Evolutionary conservation across 2,113 vertebrate genomes (phyloP).

Genomic region (Lepidothrix coronata): DNA sequence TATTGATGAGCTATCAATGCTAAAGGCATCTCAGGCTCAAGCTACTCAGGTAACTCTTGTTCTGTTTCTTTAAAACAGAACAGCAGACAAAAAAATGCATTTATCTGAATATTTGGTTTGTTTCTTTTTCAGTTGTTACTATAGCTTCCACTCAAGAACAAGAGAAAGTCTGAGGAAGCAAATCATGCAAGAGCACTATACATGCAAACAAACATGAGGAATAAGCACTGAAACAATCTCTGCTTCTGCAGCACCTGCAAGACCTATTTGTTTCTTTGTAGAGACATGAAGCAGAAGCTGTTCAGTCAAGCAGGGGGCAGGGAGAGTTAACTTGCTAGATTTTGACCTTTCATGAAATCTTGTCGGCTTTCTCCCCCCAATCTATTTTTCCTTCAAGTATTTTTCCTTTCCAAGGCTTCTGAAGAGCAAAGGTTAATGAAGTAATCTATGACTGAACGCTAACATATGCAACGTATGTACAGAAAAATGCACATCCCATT

Average conservation of each 20-base stretch:
- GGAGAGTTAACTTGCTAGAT: neutral
- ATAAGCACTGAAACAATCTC: neutral
- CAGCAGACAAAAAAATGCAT: rapidly evolving
- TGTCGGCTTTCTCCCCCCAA: neutral
- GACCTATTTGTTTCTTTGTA: neutral
- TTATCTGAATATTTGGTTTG: neutral
- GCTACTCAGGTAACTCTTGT: neutral
- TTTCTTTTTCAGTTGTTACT: neutral
- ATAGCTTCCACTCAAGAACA: neutral
- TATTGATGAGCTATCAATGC: neutral
- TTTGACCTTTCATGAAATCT: slow-evolving; percentile 25
- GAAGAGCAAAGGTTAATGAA: slow-evolving; percentile 53
- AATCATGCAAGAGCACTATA: neutral
- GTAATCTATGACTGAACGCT: slow-evolving; percentile 19
- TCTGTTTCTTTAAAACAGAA: neutral
- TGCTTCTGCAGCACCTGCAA: neutral
- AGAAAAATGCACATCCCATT: slow-evolving; percentile 38
- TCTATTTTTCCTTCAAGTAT: slow-evolving; percentile 1
- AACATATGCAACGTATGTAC: slow-evolving; percentile 1
- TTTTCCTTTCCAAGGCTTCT: slow-evolving; percentile 10
- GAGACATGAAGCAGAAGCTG: neutral
- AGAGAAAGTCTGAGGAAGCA: neutral
- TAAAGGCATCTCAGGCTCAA: neutral
- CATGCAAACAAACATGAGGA: neutral
- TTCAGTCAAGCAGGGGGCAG: rapidly evolving